Evolutionary conservation across 1,140 invertebrate species (phyloP), one percentile per base, ranked within the genome.

Genomic region (Cryptotermes secundus): DNA sequence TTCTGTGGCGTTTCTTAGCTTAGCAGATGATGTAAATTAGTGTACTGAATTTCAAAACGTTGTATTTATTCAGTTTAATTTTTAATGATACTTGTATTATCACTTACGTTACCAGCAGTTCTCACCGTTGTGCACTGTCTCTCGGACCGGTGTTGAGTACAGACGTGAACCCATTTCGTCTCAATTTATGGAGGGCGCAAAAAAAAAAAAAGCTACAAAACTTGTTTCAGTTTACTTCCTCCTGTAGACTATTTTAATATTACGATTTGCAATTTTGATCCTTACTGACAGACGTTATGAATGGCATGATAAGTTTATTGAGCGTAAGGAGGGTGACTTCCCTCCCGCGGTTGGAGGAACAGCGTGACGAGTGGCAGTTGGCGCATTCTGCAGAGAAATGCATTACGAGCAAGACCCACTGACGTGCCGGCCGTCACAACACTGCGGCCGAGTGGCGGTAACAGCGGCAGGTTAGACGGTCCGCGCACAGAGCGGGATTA

Each of bases 351-450:
- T 72, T 72, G 59, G 59, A 6, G 59, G 59, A 49, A 49, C 45
- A 19, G 45, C 19, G 45, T 49, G 45, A 72, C 59, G 59, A 72
- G 26, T 72, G 59, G 59, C 59, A 7, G 59, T 9, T 26, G 45
- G 45, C 45, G 45, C 45, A 49, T 49, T 14, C 45, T 49, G n/a
- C 59, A 31, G n/a, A 26, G 59, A 72, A 72, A 31, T 72, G n/a
- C 59, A 26, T 72, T 72, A 31, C 59, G 59, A 72, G 59, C 59
- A 31, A 12, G 59, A 31, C 9, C 59, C 26, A 31, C 59, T 72
- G 45, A 49, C 45, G 45, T 19, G 59, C 59, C 59, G n/a, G 59
- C 59, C 59, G n/a, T 72, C 59, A 72, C 59, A 72, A 72, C 59
- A 72, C 59, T 72, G 59, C 26, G n/a, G 59, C 14, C 2, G 59